Evolutionary conservation across 2,113 vertebrate species (phyloP).

Genomic region (Ophthalmolycus amberensis): DNA sequence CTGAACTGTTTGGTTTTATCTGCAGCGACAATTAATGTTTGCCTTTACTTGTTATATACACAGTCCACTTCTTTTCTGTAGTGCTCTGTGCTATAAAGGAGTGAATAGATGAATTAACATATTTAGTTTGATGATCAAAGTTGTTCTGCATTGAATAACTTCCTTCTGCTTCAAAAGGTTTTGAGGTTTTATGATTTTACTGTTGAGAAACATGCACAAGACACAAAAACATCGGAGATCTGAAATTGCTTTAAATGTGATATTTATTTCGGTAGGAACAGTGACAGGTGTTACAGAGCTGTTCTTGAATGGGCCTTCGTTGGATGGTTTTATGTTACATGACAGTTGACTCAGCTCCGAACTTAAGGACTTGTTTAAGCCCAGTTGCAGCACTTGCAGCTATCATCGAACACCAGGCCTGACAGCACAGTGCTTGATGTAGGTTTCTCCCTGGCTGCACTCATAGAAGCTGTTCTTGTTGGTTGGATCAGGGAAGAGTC

Average conservation of each 20-base stretch:
- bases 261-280: constrained; percentile 37
- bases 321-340: constrained; percentile 8
- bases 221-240: not conserved
- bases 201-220: not conserved
- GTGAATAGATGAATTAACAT: not conserved
- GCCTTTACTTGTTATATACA: not conserved
- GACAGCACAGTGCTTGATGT: constrained; percentile 28
- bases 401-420: constrained; percentile 79
- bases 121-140: not conserved
- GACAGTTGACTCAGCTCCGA: constrained; percentile 21
- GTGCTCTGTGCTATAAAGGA: not conserved
- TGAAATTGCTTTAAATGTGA: constrained; percentile 11
- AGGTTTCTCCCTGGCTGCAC: constrained; percentile 69
- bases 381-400: constrained; percentile 86
- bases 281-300: constrained; percentile 16
- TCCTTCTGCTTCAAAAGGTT: not conserved
- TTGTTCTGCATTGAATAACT: not conserved
- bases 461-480: constrained; percentile 79
- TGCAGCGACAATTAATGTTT: not conserved
- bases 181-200: not conserved
- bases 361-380: constrained; percentile 52
- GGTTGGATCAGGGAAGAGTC: constrained; percentile 77
- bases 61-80: not conserved
- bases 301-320: constrained; percentile 23
- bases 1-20: not conserved